Conservation (phyloP, 37 sponge, comb jelly and placozoan genomes). For the Chondrilla cf. caribensis region DNA sequence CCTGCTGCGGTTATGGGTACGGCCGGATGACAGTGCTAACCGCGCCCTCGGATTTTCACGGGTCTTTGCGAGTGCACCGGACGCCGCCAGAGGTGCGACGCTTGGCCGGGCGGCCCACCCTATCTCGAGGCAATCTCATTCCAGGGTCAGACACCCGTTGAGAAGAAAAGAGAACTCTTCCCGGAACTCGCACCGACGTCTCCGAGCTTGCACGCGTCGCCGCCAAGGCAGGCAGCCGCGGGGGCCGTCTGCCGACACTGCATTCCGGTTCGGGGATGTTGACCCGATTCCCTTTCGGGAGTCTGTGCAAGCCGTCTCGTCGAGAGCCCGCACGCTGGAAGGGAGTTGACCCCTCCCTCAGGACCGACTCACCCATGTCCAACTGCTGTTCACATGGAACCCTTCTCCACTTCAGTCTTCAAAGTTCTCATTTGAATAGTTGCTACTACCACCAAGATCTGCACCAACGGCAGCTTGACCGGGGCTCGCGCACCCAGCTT, state of each 20-base stretch:
- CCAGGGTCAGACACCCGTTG: constrained; percentile 33
- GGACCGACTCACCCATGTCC: constrained; percentile 71
- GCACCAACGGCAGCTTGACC: constrained; percentile 57
- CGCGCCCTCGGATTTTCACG: constrained; percentile 67
- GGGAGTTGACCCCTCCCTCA: constrained; percentile 54
- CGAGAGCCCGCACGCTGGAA: background rate
- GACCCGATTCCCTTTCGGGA: constrained; percentile 70
- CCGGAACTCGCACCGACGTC: constrained; percentile 34
- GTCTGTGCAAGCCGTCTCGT: background rate
- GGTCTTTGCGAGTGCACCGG: constrained; percentile 39
- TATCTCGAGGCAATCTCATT: constrained; percentile 59
- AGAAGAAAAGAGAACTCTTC: constrained; percentile 60
- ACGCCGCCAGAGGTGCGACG: constrained; percentile 38
- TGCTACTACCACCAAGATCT: constrained; percentile 74
- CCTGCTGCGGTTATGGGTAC: constrained; percentile 74
- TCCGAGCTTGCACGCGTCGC: constrained; percentile 44
- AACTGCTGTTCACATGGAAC: constrained; percentile 70
- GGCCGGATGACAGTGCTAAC: constrained; percentile 46
- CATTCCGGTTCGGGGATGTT: constrained; percentile 68
- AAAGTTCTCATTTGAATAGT: constrained; percentile 74
- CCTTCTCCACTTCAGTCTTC: constrained; percentile 63
- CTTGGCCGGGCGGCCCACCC: constrained; percentile 44
- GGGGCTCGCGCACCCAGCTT: constrained; percentile 17
- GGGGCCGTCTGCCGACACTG: background rate
- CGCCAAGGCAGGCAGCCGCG: background rate